Evolutionary conservation across 1,140 invertebrate genomes (phyloP), one percentile per base, ranked within the genome.

Genomic region (Micrasema longulum): DNA sequence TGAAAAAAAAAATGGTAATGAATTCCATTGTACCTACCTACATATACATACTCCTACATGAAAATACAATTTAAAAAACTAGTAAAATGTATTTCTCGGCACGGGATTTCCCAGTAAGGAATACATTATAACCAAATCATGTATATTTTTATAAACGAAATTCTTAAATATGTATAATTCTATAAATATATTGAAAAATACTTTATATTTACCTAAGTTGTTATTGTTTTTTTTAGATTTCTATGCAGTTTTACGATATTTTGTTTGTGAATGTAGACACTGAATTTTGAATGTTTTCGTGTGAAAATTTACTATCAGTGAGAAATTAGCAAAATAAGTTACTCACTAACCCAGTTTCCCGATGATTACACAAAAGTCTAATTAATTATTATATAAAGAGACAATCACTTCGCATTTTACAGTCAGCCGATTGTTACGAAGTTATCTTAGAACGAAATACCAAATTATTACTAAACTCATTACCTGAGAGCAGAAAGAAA

Each of bases 331-430:
- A 53, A 41, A 9, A 11, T 41, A n/a, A n/a, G n/a, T n/a, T n/a
- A n/a, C n/a, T n/a, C n/a, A n/a, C n/a, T n/a, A 60, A 60, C 55
- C 55, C 31, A 41, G 22, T 63, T 63, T 63, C 60, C 60, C 38
- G 47, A 63, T 45, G 45, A 63, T 47, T 63, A 23, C 60, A 63
- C 43, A 63, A 26, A 45, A 41, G 16, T 60, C 16, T 26, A 38
- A 45, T 18, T 47, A 63, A 47, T 63, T 63, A 60, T 31, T 10
- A 2, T 6, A 12, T 26, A 20, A 18, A 38, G 11, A 60, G 36
- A 60, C 55, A 60, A 60, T 60, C 16, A 60, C 55, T 60, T 53
- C 38, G 55, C 36, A 60, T 35, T 60, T 53, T 60, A 31, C 35
- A 38, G 55, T 11, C 55, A n/a, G 5, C 20, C 22, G 50, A 60